phyloP scores from a whole-genome alignment of 2,113 vertebrate genomes.

The Pachypanchax playfairii region DNA sequence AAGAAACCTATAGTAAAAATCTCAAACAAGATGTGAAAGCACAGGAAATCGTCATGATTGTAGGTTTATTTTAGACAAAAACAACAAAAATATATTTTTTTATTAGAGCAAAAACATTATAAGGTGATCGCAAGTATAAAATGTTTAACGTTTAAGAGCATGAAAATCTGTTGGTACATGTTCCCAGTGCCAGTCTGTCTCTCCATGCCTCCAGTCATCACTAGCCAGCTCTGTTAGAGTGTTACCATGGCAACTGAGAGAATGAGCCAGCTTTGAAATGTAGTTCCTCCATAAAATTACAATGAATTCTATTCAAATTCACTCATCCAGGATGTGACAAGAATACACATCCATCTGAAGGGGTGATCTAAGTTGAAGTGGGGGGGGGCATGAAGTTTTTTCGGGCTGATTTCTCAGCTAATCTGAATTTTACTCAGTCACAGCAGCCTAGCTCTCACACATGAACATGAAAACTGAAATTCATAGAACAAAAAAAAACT shows the following conservation, averaged over 20 bases:
- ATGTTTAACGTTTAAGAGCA: slow-evolving; percentile 4
- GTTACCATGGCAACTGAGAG: slow-evolving; percentile 75
- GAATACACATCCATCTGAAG: slow-evolving; percentile 35
- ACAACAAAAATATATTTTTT: no score
- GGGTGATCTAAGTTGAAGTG: slow-evolving; percentile 12
- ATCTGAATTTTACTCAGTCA: no score
- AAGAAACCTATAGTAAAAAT: no score
- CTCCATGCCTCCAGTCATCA: slow-evolving; percentile 43
- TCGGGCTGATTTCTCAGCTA: slow-evolving; percentile 7
- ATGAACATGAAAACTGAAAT: slow-evolving; percentile 17
- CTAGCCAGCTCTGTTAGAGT: slow-evolving; percentile 50
- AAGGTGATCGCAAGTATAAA: not conserved
- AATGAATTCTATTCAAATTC: slow-evolving; percentile 57
- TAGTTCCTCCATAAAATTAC: slow-evolving; percentile 53
- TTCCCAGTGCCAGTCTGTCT: slow-evolving; percentile 12
- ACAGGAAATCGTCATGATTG: no score
- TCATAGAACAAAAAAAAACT: slow-evolving; percentile 16
- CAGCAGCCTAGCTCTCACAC: no score
- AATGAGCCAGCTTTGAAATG: slow-evolving; percentile 63
- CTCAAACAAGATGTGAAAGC: no score
- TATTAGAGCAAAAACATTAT: no score
- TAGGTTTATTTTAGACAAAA: no score
- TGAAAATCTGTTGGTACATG: slow-evolving; percentile 23
- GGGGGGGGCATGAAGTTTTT: slow-evolving; percentile 14
- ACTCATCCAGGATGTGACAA: slow-evolving; percentile 19